Evolutionary conservation across 2,888 invertebrate species (phyloP).

Genomic region (Xanthorhoe designata): DNA sequence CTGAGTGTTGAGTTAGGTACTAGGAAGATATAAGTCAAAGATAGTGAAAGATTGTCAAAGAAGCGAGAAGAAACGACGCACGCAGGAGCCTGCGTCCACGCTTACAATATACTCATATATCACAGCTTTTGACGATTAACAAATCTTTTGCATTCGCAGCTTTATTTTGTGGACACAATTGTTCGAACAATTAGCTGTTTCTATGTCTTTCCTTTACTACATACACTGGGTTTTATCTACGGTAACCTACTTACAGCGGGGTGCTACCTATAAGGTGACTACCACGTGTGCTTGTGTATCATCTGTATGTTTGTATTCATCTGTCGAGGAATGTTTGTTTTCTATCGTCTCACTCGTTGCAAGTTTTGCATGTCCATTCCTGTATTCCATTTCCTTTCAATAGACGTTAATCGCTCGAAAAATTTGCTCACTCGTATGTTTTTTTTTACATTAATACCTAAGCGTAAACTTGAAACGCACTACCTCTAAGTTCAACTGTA

Average conservation of each 20-base stretch:
- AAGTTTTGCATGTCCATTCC: conserved; percentile 34
- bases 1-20: conserved; percentile 62
- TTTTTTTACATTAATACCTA: conserved; percentile 70
- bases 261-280: conserved; percentile 27
- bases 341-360: conserved; percentile 1
- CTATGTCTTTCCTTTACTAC: conserved; percentile 45
- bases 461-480: conserved; percentile 77
- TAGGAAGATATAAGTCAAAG: conserved; percentile 53
- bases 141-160: conserved; percentile 85
- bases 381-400: conserved; percentile 33
- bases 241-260: conserved; percentile 2
- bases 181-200: conserved; percentile 77
- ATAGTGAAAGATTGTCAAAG: conserved; percentile 57
- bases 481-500: conserved; percentile 66
- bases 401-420: conserved; percentile 75
- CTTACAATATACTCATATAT: conserved; percentile 79
- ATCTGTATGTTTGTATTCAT: conserved; percentile 1
- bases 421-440: conserved; percentile 73
- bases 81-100: conserved; percentile 65
- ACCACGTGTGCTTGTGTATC: conserved; percentile 30
- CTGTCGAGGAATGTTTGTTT: neutral
- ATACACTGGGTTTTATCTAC: conserved; percentile 6
- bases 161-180: conserved; percentile 76
- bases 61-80: conserved; percentile 70
- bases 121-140: conserved; percentile 86